These are phyloP conservation scores for Calyptommatus sinebrachiatus DNA, from an alignment of 2,113 vertebrate genomes.

Conservation along the genomic window DNA sequence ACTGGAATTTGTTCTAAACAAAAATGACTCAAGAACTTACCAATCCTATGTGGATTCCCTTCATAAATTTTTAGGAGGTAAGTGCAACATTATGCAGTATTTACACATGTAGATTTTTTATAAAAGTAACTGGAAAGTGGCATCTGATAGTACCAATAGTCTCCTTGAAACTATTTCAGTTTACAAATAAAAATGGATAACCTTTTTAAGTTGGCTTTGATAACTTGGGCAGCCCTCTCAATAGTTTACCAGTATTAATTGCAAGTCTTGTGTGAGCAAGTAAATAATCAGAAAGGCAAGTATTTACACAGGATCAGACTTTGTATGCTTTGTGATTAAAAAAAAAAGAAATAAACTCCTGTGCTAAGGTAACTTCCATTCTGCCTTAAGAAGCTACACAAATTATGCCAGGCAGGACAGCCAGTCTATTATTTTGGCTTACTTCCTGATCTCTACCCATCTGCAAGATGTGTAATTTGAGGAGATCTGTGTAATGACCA, in stretches of 20 bases:
- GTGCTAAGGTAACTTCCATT: neutral
- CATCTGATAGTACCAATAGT: neutral
- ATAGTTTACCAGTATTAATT: neutral
- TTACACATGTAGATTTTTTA: neutral
- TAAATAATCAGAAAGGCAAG: neutral
- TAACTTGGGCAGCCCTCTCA: neutral
- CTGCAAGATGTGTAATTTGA: no score
- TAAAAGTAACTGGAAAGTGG: neutral
- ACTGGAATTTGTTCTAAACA: constrained; percentile 82
- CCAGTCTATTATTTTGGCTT: no score
- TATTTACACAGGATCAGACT: neutral
- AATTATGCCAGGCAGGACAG: no score
- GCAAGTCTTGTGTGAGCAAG: neutral
- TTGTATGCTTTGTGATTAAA: neutral
- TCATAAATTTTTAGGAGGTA: constrained; percentile 81
- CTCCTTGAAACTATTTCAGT: neutral
- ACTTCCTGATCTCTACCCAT: no score
- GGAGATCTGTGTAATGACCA: no score
- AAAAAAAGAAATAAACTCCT: neutral
- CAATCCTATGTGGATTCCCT: constrained; percentile 73
- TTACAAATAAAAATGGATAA: neutral
- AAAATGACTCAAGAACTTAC: constrained; percentile 72
- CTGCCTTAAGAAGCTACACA: neutral
- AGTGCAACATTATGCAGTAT: constrained; percentile 54
- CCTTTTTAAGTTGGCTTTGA: neutral